These are phyloP conservation scores for Channa argus DNA, from an alignment of 2,113 vertebrate genomes.

Conservation along the genomic window DNA sequence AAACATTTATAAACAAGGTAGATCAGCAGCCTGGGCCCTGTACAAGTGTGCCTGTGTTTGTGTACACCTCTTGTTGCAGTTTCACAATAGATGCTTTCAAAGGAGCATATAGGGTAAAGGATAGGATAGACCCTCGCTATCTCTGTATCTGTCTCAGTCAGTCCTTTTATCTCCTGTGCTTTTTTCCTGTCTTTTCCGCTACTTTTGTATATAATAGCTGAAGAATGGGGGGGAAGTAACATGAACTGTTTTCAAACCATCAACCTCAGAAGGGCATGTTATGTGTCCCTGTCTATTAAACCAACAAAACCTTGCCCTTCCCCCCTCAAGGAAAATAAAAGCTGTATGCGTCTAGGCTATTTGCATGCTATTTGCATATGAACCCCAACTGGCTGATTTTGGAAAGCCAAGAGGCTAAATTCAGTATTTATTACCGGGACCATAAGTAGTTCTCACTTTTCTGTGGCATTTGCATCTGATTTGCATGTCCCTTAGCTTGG, in stretches of 20 bases:
- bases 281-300: constrained; percentile 39
- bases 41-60: background rate
- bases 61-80: background rate
- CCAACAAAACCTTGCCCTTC: constrained; percentile 33
- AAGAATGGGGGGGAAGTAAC: constrained; percentile 29
- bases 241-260: constrained; percentile 52
- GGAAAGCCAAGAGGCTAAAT: constrained; percentile 85
- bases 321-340: constrained; percentile 60
- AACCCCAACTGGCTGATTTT: constrained; percentile 80
- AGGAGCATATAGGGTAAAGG: background rate
- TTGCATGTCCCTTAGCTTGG: constrained; percentile 80
- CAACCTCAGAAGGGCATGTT: constrained; percentile 50
- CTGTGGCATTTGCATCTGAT: constrained; percentile 81
- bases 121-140: too few species aligned
- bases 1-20: background rate
- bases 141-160: too few species aligned
- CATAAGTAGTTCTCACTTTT: constrained; percentile 81
- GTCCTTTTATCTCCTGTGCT: background rate
- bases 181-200: background rate
- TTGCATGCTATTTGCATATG: constrained; percentile 84
- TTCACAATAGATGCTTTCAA: background rate
- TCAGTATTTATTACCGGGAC: constrained; percentile 82
- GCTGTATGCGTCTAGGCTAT: constrained; percentile 65
- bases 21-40: constrained; percentile 1
- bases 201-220: constrained; percentile 26